Conservation (phyloP, 2,888 invertebrate species). For the Cetonia aurata region DNA sequence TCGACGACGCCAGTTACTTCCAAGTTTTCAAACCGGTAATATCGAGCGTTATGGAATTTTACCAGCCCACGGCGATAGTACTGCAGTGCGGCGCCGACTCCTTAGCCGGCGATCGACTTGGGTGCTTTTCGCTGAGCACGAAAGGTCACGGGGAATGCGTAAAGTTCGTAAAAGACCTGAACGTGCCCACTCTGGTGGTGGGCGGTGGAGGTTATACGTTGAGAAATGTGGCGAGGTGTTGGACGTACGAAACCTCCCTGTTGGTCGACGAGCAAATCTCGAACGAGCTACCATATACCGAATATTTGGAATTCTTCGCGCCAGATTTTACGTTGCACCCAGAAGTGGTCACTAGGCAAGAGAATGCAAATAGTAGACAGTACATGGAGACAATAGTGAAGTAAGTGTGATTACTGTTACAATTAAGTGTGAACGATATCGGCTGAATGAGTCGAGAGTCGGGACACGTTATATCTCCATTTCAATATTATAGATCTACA, state of each 20-base stretch:
- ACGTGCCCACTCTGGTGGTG: constrained; percentile 81
- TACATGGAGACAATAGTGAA: constrained; percentile 92
- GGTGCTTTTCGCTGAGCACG: constrained; percentile 96
- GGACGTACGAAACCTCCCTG: constrained; percentile 98
- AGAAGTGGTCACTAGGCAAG: constrained; percentile 86
- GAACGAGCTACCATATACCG: constrained; percentile 95
- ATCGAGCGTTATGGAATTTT: constrained; percentile 94
- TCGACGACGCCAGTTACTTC: constrained; percentile 93
- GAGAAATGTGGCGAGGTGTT: constrained; percentile 96
- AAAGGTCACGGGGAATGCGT: constrained; percentile 98
- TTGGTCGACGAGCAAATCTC: constrained; percentile 93
- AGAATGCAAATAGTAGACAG: constrained; percentile 96
- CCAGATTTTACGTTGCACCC: constrained; percentile 98
- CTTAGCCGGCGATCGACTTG: constrained; percentile 92
- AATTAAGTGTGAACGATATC: too few species aligned
- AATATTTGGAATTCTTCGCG: constrained; percentile 97
- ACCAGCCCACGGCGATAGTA: constrained; percentile 96
- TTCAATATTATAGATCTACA: too few species aligned
- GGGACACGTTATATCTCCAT: too few species aligned
- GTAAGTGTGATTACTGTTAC: constrained; percentile 53
- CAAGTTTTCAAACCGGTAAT: constrained; percentile 96
- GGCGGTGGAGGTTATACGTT: constrained; percentile 89
- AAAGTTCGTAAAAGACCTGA: constrained; percentile 91
- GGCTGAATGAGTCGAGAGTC: too few species aligned
- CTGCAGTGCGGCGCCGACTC: constrained; percentile 99